phyloP scores from a whole-genome alignment of 2,797 vertebrate species.

The Glossophaga mutica region DNA sequence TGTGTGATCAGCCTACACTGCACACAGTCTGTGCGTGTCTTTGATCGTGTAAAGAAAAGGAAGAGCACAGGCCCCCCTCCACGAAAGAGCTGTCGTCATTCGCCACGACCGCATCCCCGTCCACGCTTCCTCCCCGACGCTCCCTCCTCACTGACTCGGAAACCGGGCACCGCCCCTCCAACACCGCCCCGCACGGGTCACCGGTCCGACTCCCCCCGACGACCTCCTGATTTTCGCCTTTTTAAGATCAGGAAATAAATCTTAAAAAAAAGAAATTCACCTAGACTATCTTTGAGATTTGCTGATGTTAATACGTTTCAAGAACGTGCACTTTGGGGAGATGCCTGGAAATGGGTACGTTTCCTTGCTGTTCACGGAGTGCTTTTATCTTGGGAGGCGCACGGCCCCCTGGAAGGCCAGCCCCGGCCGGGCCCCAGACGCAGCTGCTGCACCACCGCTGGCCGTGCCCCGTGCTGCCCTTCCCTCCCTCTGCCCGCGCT shows the following conservation, averaged over 20 bases:
- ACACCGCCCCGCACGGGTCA: neutral
- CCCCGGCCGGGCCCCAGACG: no score
- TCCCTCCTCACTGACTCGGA: neutral
- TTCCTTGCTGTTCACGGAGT: neutral
- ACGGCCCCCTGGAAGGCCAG: no score
- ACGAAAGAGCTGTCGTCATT: neutral
- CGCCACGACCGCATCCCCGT: neutral
- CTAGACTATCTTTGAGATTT: neutral
- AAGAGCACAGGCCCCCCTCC: neutral
- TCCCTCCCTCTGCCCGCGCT: no score
- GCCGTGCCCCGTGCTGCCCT: no score
- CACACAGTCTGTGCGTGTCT: no score
- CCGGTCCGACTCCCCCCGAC: neutral
- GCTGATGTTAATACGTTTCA: neutral
- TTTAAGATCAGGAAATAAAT: neutral
- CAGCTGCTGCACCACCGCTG: accelerated
- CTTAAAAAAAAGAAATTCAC: neutral
- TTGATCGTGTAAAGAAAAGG: no score
- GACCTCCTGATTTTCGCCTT: neutral
- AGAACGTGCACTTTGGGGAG: neutral
- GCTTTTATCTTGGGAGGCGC: neutral
- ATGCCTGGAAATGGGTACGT: neutral
- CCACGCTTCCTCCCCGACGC: neutral
- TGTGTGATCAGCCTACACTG: no score
- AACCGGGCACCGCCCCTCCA: neutral